A percentile compares a stretch with the other conserved stretches of the same genome.
These are phyloP conservation scores for Echiichthys vipera DNA, from an alignment of 2,797 vertebrate species.

Conservation along the genomic window DNA sequence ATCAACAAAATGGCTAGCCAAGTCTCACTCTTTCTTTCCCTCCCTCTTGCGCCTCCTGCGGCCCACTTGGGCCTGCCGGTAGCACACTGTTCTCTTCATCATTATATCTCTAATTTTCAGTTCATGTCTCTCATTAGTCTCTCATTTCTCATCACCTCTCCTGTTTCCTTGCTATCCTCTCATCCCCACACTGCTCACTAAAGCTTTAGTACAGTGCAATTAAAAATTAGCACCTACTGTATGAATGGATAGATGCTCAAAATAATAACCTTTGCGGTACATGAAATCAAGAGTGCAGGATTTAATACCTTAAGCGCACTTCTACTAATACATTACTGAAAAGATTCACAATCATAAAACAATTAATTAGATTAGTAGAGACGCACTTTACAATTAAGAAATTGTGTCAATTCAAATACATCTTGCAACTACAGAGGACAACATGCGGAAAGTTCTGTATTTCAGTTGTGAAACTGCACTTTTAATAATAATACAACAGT, in stretches of 20 bases:
- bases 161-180: constrained; percentile 27
- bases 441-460: neutral
- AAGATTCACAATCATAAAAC: too few relatives aligned
- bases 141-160: constrained; percentile 37
- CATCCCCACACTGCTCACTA: constrained; percentile 19
- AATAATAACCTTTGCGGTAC: constrained; percentile 35
- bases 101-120: constrained; percentile 60
- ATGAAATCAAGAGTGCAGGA: neutral
- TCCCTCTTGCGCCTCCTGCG: constrained; percentile 56
- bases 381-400: neutral
- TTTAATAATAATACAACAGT: constrained; percentile 29
- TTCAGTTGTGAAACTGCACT: constrained; percentile 14
- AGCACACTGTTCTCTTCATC: constrained; percentile 55
- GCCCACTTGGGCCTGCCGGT: constrained; percentile 50
- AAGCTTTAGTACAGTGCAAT: constrained; percentile 40
- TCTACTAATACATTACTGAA: too few relatives aligned
- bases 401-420: neutral
- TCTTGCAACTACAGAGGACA: neutral
- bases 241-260: constrained; percentile 22
- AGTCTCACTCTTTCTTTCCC: constrained; percentile 56
- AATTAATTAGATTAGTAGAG: neutral
- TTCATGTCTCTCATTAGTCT: constrained; percentile 46
- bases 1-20: constrained; percentile 80
- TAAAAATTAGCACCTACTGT: constrained; percentile 48
- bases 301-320: neutral